phyloP scores from a whole-genome alignment of 1,140 invertebrate genomes.

The Drosophila takahashii region DNA sequence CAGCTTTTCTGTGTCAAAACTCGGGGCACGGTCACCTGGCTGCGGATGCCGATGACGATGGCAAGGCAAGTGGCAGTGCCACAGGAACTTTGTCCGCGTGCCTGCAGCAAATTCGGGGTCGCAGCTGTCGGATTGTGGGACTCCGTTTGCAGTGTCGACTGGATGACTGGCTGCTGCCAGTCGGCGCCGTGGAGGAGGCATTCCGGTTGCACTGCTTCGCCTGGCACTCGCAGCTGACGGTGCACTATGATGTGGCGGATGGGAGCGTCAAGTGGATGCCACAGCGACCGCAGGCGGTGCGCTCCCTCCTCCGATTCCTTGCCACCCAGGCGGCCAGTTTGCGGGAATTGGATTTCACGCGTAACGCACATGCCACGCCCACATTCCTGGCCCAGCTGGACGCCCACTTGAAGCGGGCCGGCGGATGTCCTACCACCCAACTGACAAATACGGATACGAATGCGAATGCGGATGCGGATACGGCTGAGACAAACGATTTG shows the following conservation, averaged over 20 bases:
- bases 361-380: slow-evolving; percentile 70
- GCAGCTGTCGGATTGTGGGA: slow-evolving; percentile 59
- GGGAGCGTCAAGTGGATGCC: slow-evolving; percentile 74
- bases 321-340: slow-evolving; percentile 52
- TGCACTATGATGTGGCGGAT: slow-evolving; percentile 63
- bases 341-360: slow-evolving; percentile 72
- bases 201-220: slow-evolving; percentile 55
- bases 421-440: slow-evolving; percentile 6
- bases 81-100: slow-evolving; percentile 29
- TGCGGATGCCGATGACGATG: slow-evolving; percentile 44
- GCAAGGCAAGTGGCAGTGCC: slow-evolving; percentile 45
- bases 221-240: slow-evolving; percentile 67
- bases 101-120: neutral
- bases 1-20: slow-evolving; percentile 56
- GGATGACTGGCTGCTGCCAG: slow-evolving; percentile 56
- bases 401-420: slow-evolving; percentile 30
- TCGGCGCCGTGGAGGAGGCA: slow-evolving; percentile 7
- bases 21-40: slow-evolving; percentile 11
- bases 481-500: slow-evolving; percentile 65
- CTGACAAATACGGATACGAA: slow-evolving; percentile 21
- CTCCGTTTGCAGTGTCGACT: slow-evolving; percentile 68
- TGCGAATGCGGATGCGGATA: slow-evolving; percentile 23
- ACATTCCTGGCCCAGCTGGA: slow-evolving; percentile 59
- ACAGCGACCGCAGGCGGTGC: slow-evolving; percentile 62
- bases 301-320: slow-evolving; percentile 54